Evolutionary conservation across 2,888 invertebrate genomes (phyloP).

Genomic region (Lordiphosa fenestrarum): DNA sequence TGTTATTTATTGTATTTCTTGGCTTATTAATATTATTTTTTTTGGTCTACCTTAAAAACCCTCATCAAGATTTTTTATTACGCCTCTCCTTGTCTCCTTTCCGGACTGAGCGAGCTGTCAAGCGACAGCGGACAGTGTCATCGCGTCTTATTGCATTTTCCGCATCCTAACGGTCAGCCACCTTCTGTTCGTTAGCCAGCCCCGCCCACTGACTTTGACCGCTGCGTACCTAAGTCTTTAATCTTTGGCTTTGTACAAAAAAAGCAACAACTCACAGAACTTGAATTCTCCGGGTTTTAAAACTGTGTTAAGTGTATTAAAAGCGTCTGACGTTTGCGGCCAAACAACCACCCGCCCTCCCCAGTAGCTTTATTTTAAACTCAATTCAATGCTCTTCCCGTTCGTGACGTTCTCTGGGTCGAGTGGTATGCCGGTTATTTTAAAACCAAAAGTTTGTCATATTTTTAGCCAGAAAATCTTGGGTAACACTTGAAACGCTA

Average conservation of each 20-base stretch:
- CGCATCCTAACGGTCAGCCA: conserved; percentile 61
- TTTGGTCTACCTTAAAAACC: conserved; percentile 24
- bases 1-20: conserved; percentile 55
- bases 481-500: conserved; percentile 20
- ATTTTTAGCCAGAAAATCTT: conserved; percentile 39
- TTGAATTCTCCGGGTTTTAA: conserved; percentile 27
- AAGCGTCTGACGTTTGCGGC: not conserved
- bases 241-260: conserved; percentile 27
- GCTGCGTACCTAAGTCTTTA: conserved; percentile 14
- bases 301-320: conserved; percentile 50
- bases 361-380: not conserved
- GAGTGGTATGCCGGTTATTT: conserved; percentile 33
- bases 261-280: conserved; percentile 41
- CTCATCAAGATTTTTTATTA: conserved; percentile 22
- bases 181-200: conserved; percentile 30
- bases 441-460: conserved; percentile 27
- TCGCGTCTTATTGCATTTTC: conserved; percentile 43
- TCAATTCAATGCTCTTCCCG: conserved; percentile 5
- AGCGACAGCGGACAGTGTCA: not conserved
- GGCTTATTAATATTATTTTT: conserved; percentile 61
- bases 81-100: not conserved
- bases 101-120: conserved; percentile 2
- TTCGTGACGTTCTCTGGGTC: conserved; percentile 55
- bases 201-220: conserved; percentile 56
- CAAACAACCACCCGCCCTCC: too few relatives aligned